These are phyloP conservation scores for Tinea trinotella DNA, from an alignment of 2,888 invertebrate species.

Conservation along the genomic window DNA sequence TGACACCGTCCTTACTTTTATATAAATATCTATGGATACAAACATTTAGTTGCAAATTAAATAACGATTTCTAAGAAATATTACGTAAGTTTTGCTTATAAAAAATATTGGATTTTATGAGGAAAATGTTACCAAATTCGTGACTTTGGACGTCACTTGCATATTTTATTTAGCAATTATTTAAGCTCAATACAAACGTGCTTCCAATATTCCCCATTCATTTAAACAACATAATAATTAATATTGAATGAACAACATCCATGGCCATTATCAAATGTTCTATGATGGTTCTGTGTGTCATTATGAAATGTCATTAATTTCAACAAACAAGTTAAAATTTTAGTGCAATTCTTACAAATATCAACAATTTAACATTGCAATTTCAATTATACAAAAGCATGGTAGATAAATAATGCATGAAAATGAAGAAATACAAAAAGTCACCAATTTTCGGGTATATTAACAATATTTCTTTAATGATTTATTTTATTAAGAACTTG, in stretches of 20 bases:
- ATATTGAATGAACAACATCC: background rate
- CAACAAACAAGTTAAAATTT: background rate
- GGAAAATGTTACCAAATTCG: conserved; percentile 2
- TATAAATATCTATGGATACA: background rate
- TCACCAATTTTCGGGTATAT: background rate
- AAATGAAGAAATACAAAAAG: background rate
- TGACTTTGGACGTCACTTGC: background rate
- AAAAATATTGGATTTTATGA: background rate
- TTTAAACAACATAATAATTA: background rate
- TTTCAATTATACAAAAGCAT: no score
- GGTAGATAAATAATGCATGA: background rate
- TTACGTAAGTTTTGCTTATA: background rate
- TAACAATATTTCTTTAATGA: no score
- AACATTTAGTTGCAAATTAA: background rate
- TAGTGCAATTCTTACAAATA: background rate
- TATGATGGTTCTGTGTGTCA: background rate
- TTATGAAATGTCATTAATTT: background rate
- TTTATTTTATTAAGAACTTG: no score
- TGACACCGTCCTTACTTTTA: no score
- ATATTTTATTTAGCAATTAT: background rate
- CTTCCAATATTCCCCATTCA: no score
- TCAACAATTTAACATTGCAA: no score
- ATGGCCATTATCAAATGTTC: background rate
- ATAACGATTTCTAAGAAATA: background rate
- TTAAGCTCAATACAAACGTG: background rate